Conservation (phyloP, 2,888 invertebrate genomes). For the Volucella zonaria region DNA sequence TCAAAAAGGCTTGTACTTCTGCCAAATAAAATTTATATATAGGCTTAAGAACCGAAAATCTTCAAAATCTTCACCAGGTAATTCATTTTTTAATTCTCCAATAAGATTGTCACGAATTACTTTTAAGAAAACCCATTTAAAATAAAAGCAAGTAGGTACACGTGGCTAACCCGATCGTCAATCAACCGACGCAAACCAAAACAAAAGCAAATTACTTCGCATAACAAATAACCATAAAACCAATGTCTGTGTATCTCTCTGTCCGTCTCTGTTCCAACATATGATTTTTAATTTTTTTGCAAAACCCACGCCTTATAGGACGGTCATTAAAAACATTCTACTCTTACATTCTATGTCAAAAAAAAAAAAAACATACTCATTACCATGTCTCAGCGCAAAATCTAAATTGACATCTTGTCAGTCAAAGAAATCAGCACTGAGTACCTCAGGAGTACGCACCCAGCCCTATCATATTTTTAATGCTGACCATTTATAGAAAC, state of each 20-base stretch:
- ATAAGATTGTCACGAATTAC: too few species aligned
- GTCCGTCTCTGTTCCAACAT: slow-evolving; percentile 1
- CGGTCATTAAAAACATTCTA: slow-evolving; percentile 45
- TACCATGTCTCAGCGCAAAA: slow-evolving; percentile 59
- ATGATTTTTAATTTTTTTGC: neutral
- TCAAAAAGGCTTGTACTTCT: too few species aligned
- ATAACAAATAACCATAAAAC: too few species aligned
- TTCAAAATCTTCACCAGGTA: too few species aligned
- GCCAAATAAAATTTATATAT: too few species aligned
- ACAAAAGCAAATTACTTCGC: slow-evolving; percentile 27
- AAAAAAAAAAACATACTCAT: slow-evolving; percentile 28
- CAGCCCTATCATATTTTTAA: slow-evolving; percentile 56
- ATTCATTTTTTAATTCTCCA: too few species aligned
- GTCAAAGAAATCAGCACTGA: slow-evolving; percentile 26
- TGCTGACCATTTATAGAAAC: slow-evolving; percentile 67
- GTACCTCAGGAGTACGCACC: slow-evolving; percentile 64
- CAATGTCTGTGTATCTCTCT: neutral
- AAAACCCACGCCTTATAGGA: slow-evolving; percentile 51
- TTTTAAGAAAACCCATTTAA: too few species aligned
- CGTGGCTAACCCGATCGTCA: neutral
- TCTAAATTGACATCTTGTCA: slow-evolving; percentile 72
- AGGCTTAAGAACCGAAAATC: too few species aligned
- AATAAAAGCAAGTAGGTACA: too few species aligned
- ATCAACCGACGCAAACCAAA: neutral
- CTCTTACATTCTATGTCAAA: neutral